These are phyloP conservation scores for Tinea trinotella DNA, from an alignment of 2,888 invertebrate species.

Conservation along the genomic window DNA sequence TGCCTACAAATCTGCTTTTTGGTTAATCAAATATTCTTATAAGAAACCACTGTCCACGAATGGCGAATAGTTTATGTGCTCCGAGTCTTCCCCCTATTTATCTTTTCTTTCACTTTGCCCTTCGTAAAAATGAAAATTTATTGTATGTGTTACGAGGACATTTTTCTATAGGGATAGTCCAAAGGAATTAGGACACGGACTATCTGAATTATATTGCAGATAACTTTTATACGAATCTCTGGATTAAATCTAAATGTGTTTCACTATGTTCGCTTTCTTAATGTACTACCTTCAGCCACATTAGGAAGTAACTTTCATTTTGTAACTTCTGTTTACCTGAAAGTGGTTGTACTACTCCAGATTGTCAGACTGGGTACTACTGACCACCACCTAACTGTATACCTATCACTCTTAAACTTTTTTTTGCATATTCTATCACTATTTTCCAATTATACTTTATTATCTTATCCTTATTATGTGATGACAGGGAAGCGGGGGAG, in stretches of 20 bases:
- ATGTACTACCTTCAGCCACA: too few species aligned
- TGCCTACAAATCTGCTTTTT: constrained; percentile 5
- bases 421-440: too few species aligned
- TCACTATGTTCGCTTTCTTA: too few species aligned
- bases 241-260: background rate
- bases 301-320: too few species aligned
- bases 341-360: too few species aligned
- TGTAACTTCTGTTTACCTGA: too few species aligned
- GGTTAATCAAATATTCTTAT: constrained; percentile 9
- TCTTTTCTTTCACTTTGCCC: constrained; percentile 62
- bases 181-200: background rate
- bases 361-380: too few species aligned
- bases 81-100: constrained; percentile 37
- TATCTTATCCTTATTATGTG: too few species aligned
- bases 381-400: too few species aligned
- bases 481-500: too few species aligned
- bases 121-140: constrained; percentile 64
- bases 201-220: background rate
- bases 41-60: constrained; percentile 21
- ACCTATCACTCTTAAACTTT: too few species aligned
- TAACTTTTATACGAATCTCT: background rate
- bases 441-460: too few species aligned
- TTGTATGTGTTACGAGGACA: constrained; percentile 47
- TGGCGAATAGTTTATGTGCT: constrained; percentile 37
- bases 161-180: constrained; percentile 23